These are phyloP conservation scores for Corythornis leucogaster DNA, from an alignment of 2,797 vertebrate species.

Conservation along the genomic window DNA sequence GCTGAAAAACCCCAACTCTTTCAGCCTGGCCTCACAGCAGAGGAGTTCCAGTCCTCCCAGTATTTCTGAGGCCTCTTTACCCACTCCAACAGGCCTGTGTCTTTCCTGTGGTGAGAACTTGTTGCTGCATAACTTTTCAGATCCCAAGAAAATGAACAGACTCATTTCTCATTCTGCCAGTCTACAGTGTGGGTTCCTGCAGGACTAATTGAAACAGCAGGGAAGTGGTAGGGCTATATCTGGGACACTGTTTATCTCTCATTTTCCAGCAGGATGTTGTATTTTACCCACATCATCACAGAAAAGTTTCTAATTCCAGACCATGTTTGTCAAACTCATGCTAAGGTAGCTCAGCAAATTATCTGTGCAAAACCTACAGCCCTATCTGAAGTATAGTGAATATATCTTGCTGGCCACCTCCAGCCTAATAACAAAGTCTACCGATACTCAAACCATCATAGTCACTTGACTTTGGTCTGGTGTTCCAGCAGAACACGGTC, in stretches of 20 bases:
- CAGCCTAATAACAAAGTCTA: not conserved
- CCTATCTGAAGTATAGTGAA: not conserved
- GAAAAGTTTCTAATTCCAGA: not conserved
- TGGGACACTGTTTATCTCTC: not conserved
- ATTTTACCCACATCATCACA: not conserved
- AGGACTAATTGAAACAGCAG: not conserved
- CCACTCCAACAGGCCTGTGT: not conserved
- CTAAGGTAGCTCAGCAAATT: not conserved
- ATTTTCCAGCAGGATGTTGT: not conserved
- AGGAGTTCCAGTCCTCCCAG: not conserved
- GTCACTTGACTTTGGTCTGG: not conserved
- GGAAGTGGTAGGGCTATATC: not conserved
- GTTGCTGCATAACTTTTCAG: not conserved
- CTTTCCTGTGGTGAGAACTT: not conserved
- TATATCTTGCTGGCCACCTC: not conserved
- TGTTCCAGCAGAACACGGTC: not conserved
- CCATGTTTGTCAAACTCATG: not conserved
- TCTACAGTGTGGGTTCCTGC: rapidly evolving
- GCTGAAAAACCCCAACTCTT: no score
- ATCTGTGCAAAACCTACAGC: not conserved
- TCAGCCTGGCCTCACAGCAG: not conserved
- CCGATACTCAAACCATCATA: not conserved
- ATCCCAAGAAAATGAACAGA: not conserved
- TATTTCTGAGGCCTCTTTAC: not conserved
- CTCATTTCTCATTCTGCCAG: not conserved